Base-by-base conservation (phyloP, 2,888 invertebrate genomes). In the Drosophila formosana region DNA sequence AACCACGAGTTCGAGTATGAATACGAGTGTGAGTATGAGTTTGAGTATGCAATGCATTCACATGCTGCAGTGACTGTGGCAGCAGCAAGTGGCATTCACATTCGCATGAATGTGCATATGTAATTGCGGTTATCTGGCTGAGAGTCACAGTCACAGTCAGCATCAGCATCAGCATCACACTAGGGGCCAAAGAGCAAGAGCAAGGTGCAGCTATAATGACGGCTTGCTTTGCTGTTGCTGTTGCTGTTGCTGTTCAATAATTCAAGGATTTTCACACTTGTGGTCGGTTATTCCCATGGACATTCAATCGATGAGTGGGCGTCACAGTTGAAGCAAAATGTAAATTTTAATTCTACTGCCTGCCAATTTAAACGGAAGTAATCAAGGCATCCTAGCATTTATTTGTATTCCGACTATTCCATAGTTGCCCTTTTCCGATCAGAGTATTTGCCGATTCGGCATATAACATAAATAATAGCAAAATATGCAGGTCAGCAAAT, bases 231-330 rank as follows among this genome's bases (percentile, higher is more conserved):
- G 67, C 62, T 49, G 18, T 66, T 66, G 25, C 69, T 53, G 18
- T 18, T 18, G 18, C 18, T 18, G 18, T 58, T 13, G 58, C 69
- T 80, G 53, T 72, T 82, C 85, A 84, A 84, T 88, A 88, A 84
- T 84, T 82, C 82, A 88, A 82, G 72, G 74, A 75, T 80, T 88
- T 85, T 84, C 88, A 85, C 83, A 84, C 83, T 85, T 79, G 76
- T 63, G 88, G 88, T 88, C 80, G 74, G 82, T 67, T 66, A 74
- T 69, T 58, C 66, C 71, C 75, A 58, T 28, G 56, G 74, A 68
- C 63, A 65, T 32, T 34, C 28, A 41, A 28, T 37, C 26, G 56
- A 56, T 47, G 34, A 47, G 47, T 63, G 75, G 65, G 66, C 60
- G 52, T 63, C 55, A 8, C 11, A 18, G 4, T 18, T 23, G n/a